These are phyloP conservation scores for Archegozetes longisetosus DNA, from an alignment of 1,140 invertebrate genomes.

Conservation along the genomic window DNA sequence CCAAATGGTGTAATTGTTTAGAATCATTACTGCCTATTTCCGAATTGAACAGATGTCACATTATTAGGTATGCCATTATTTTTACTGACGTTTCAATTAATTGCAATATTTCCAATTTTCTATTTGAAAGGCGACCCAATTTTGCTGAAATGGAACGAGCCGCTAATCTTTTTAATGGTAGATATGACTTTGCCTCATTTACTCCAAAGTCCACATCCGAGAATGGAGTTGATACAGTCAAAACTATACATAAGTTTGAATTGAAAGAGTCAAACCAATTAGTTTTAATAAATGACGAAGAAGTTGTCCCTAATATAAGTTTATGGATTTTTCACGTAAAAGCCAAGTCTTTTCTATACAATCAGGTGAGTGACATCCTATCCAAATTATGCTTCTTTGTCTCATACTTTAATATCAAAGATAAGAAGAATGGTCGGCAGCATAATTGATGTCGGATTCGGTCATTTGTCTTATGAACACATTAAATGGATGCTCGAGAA, in stretches of 20 bases:
- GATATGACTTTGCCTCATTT: slow-evolving; percentile 6
- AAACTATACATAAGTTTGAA: slow-evolving; percentile 13
- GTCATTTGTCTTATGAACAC: neutral
- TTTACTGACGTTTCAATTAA: neutral
- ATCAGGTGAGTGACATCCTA: slow-evolving; percentile 15
- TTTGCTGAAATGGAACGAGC: neutral
- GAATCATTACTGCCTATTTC: slow-evolving; percentile 11
- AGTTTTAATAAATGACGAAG: neutral
- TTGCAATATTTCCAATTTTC: neutral
- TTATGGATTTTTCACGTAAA: slow-evolving; percentile 19
- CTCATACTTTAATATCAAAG: slow-evolving; percentile 7
- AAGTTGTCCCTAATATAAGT: slow-evolving; percentile 9
- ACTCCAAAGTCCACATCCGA: neutral
- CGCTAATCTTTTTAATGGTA: neutral
- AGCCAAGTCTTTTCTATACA: slow-evolving; percentile 18
- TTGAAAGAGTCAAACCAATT: slow-evolving; percentile 7
- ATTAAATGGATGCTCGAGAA: slow-evolving; percentile 13
- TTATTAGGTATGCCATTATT: slow-evolving; percentile 12
- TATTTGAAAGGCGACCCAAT: neutral
- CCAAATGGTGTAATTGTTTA: neutral
- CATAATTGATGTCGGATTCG: slow-evolving; percentile 15
- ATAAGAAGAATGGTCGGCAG: slow-evolving; percentile 16
- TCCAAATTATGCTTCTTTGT: too few relatives aligned
- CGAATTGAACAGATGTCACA: slow-evolving; percentile 17
- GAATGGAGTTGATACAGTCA: slow-evolving; percentile 2